phyloP scores from a whole-genome alignment of 2,113 vertebrate species.

The Paradisaea rubra region DNA sequence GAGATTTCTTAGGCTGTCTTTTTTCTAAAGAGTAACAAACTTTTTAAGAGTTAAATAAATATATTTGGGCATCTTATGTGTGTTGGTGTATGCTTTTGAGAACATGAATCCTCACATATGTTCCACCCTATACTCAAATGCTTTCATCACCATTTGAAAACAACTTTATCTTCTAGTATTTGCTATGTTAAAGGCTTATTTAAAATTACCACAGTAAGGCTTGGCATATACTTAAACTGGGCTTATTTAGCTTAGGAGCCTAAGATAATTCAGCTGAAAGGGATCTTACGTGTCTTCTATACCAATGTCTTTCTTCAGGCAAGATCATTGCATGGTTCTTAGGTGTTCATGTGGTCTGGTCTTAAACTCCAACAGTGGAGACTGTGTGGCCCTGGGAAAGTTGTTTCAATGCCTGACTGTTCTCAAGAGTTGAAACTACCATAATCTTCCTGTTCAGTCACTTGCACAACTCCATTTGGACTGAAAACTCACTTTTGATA shows the following conservation, averaged over 20 bases:
- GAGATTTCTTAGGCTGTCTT: background rate
- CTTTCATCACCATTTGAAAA: background rate
- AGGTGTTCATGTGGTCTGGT: background rate
- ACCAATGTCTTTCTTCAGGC: background rate
- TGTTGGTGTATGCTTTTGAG: slow-evolving; percentile 13
- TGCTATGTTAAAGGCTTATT: background rate
- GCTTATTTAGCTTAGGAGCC: background rate
- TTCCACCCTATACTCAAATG: background rate
- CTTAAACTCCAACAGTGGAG: background rate
- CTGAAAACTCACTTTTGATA: background rate
- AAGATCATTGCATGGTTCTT: background rate
- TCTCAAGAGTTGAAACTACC: background rate
- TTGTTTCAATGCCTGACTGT: background rate
- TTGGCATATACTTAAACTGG: background rate
- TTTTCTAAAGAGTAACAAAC: slow-evolving; percentile 10
- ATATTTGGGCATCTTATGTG: slow-evolving; percentile 31
- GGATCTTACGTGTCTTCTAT: background rate
- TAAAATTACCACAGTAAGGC: background rate
- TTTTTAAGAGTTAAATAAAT: slow-evolving; percentile 54
- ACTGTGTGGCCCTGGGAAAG: background rate
- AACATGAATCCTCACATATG: background rate
- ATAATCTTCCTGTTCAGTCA: background rate
- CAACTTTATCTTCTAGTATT: background rate
- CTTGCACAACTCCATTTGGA: background rate
- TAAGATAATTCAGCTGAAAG: background rate